Evolutionary conservation across 2,888 invertebrate species (phyloP).

Genomic region (Corythucha ciliata): DNA sequence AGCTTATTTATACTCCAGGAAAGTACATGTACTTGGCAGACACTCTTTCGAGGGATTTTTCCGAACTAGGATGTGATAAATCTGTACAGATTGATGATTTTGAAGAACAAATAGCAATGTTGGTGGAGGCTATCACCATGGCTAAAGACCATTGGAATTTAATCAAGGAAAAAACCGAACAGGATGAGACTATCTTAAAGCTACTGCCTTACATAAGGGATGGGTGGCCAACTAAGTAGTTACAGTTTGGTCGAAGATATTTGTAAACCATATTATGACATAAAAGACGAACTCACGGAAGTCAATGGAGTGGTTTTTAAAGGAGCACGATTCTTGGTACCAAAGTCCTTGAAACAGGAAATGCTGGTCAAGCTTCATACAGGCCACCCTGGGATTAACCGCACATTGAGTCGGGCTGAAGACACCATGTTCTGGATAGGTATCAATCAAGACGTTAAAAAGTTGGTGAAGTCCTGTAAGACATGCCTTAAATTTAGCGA

Average conservation of each 20-base stretch:
- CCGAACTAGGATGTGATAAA: conserved; percentile 21
- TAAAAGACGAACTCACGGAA: conserved; percentile 24
- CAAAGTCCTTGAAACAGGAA: background rate
- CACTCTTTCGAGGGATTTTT: conserved; percentile 27
- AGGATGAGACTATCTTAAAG: too few relatives aligned
- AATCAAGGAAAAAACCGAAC: conserved; percentile 22
- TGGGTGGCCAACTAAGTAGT: too few relatives aligned
- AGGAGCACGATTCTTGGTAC: conserved; percentile 12
- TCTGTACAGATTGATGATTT: conserved; percentile 5
- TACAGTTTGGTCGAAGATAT: too few relatives aligned
- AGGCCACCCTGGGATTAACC: too few relatives aligned
- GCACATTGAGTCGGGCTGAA: conserved; percentile 30
- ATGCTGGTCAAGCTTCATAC: conserved; percentile 29
- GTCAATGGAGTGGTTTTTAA: background rate
- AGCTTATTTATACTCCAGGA: conserved; percentile 33
- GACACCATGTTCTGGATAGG: conserved; percentile 4
- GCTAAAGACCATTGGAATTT: conserved; percentile 25
- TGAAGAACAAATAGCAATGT: conserved; percentile 25
- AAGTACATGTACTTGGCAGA: conserved; percentile 34
- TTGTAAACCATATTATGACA: too few relatives aligned
- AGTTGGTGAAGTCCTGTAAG: conserved; percentile 7
- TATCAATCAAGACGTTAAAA: conserved; percentile 28
- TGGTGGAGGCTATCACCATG: conserved; percentile 29
- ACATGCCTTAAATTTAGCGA: conserved; percentile 4
- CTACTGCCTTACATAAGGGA: too few relatives aligned